These are phyloP conservation scores for Stenchaetothrips biformis DNA, from an alignment of 2,888 invertebrate species.

Conservation along the genomic window DNA sequence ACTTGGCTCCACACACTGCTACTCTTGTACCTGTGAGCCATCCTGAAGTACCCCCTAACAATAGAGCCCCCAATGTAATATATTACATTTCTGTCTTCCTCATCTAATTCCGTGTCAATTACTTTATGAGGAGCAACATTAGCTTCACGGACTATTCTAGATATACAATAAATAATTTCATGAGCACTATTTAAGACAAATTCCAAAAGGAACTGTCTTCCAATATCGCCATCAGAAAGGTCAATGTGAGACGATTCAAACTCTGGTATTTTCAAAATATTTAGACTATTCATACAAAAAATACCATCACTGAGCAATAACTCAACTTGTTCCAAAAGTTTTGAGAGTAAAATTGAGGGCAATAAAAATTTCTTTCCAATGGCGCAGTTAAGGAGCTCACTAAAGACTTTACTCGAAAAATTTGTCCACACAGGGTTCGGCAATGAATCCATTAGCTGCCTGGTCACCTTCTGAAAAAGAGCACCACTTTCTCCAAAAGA, in stretches of 20 bases:
- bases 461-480: not conserved
- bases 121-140: not conserved
- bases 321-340: not conserved
- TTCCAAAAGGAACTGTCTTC: not conserved
- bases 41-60: not conserved
- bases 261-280: not conserved
- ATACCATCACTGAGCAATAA: not conserved
- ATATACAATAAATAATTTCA: not conserved
- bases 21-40: not conserved
- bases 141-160: not conserved
- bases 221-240: too few species aligned
- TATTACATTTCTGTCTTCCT: not conserved
- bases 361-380: not conserved
- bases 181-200: not conserved
- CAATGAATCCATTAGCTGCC: not conserved
- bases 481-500: not conserved
- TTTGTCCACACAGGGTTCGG: not conserved
- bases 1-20: not conserved
- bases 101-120: not conserved
- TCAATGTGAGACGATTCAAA: not conserved
- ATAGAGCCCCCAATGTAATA: not conserved
- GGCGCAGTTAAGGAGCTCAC: too few species aligned
- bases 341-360: not conserved
- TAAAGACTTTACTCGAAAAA: not conserved
- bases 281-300: not conserved